Evolutionary conservation across 2,113 vertebrate species (phyloP), one percentile per base, ranked within the genome.

Genomic region (Urocitellus parryii): DNA sequence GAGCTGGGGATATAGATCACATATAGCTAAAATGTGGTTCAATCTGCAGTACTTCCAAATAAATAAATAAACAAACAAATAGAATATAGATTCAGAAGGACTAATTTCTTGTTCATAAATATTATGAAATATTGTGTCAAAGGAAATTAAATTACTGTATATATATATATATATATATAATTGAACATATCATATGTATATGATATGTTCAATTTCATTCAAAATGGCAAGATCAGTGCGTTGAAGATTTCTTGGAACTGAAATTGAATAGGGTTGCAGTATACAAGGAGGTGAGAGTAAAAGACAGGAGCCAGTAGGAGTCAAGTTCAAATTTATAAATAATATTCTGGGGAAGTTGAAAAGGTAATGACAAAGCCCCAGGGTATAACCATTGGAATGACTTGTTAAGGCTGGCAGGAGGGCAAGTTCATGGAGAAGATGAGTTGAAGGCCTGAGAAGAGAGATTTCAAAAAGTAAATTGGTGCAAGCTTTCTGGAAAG

Each of bases 311-410:
- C 14, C 68, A n/a, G 4, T 3, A 6, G 27, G 48, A 25, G 22
- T n/a, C 18, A 3, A 5, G 39, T 18, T 4, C 7, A 22, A 2
- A 12, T 48, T 82, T 18, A 25, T 8, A 53, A 72, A 13, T 22
- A 61, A 1, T 39, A 6, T 58, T 83, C 6, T 58, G 14, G 9
- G 22, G 9, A 6, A 20, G 5, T n/a, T 42, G 12, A n/a, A 48
- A 24, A 3, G 8, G 20, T 27, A 10, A 48, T 22, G 9, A n/a
- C 3, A 34, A 70, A 45, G 7, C 61, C 10, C 39, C 22, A n/a
- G 8, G 12, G 4, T 8, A 14, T n/a, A 13, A n/a, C 11, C 4
- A 4, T 0, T 29, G 6, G 14, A 42, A 76, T 29, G n/a, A 25
- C 45, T 9, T 24, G 17, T 4, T 39, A 27, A 83, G 4, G 16